These are phyloP conservation scores for Varecia variegata DNA, from an alignment of 2,797 vertebrate species.

Conservation along the genomic window DNA sequence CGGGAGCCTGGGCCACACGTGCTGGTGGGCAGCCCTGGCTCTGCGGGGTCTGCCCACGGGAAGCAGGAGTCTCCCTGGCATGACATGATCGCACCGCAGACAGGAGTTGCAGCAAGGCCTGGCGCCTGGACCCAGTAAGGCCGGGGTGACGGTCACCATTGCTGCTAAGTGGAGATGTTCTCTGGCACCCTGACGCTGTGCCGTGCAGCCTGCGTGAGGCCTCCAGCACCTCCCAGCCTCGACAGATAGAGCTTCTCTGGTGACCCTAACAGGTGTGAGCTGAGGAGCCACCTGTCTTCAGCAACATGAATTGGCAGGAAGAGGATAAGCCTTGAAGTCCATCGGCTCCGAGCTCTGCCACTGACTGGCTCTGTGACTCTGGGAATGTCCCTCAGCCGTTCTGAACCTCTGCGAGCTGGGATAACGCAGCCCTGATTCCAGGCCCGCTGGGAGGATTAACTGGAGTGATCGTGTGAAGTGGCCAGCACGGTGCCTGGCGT, in stretches of 20 bases:
- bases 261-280: background rate
- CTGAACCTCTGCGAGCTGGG: background rate
- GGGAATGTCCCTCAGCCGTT: background rate
- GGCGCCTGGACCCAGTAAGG: background rate
- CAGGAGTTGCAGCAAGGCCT: background rate
- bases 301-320: background rate
- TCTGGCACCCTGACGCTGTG: background rate
- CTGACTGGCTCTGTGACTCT: background rate
- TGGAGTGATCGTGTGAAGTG: background rate
- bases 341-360: background rate
- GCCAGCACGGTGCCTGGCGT: background rate
- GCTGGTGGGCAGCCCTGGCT: rapidly evolving
- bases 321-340: background rate
- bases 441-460: background rate
- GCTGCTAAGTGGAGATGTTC: background rate
- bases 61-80: background rate
- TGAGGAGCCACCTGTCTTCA: background rate
- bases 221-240: background rate
- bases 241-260: background rate
- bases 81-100: background rate
- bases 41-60: background rate
- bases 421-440: background rate
- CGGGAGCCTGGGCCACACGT: background rate
- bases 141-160: background rate
- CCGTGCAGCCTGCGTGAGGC: background rate